These are phyloP conservation scores for Neomorphus geoffroyi DNA, from an alignment of 2,797 vertebrate species.

Conservation along the genomic window DNA sequence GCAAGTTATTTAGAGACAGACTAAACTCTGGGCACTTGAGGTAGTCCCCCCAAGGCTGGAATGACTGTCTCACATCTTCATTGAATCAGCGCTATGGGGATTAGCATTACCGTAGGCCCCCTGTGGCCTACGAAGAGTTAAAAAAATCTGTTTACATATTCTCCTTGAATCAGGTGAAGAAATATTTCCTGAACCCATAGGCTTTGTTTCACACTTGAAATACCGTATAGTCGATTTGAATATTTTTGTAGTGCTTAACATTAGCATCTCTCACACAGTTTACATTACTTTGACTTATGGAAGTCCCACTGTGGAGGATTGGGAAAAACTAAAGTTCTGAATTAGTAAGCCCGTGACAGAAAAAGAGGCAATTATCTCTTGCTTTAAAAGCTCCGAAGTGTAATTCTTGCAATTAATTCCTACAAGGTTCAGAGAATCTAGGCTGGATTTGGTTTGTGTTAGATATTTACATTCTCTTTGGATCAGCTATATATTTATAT, in stretches of 20 bases:
- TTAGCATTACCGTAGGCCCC: neutral
- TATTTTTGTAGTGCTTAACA: constrained; percentile 51
- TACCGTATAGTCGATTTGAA: constrained; percentile 52
- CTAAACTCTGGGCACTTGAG: neutral
- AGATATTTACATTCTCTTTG: constrained; percentile 42
- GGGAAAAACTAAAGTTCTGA: constrained; percentile 42
- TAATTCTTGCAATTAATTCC: constrained; percentile 57
- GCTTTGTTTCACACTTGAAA: constrained; percentile 60
- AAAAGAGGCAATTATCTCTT: constrained; percentile 56
- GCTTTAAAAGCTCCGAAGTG: constrained; percentile 46
- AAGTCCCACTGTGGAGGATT: constrained; percentile 55
- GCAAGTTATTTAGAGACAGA: neutral
- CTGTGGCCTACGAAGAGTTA: neutral
- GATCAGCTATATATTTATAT: constrained; percentile 8
- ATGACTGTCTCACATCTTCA: neutral
- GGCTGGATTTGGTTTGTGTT: constrained; percentile 22
- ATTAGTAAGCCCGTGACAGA: constrained; percentile 40
- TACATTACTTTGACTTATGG: constrained; percentile 61
- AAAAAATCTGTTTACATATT: constrained; percentile 14
- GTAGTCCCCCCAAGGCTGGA: neutral
- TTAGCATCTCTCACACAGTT: constrained; percentile 55
- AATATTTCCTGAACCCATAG: constrained; percentile 47
- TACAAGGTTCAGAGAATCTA: constrained; percentile 42
- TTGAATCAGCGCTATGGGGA: neutral
- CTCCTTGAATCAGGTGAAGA: neutral